A percentile compares a stretch with the other conserved stretches of the same genome.
These are phyloP conservation scores for Acridotheres tristis DNA, from an alignment of 2,797 vertebrate genomes.

Conservation along the genomic window DNA sequence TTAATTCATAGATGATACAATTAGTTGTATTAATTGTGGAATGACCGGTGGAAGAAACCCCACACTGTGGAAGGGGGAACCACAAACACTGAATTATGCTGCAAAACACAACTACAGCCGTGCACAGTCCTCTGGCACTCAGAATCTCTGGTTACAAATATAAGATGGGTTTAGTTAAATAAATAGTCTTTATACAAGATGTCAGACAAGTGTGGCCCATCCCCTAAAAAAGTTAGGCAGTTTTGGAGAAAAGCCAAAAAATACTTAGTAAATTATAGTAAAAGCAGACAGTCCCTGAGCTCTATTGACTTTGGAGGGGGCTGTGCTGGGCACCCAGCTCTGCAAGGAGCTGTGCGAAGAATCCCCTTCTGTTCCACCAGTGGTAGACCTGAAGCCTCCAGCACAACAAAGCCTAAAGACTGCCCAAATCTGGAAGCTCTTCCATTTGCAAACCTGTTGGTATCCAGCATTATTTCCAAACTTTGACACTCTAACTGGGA, in stretches of 20 bases:
- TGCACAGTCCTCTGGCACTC: background rate
- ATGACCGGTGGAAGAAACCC: background rate
- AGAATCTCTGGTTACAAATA: background rate
- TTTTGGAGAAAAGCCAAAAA: background rate
- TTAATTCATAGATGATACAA: background rate
- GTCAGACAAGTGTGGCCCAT: background rate
- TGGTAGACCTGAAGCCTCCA: background rate
- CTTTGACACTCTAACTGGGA: background rate
- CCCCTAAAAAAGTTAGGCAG: background rate
- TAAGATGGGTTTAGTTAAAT: background rate
- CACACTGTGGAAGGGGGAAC: background rate
- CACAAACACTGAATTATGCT: rapidly evolving
- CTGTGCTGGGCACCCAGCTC: too few relatives aligned
- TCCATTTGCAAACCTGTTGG: background rate
- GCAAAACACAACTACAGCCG: background rate
- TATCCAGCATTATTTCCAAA: background rate
- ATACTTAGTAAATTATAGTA: background rate
- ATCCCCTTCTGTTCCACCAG: rapidly evolving
- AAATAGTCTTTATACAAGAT: background rate
- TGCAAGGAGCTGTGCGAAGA: background rate
- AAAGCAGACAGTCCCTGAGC: background rate
- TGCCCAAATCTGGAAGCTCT: background rate
- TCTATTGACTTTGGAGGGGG: background rate
- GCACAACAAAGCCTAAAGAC: background rate
- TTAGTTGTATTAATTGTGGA: background rate